Base-by-base conservation (phyloP, 2,888 invertebrate genomes). In the Microchrysa polita region DNA sequence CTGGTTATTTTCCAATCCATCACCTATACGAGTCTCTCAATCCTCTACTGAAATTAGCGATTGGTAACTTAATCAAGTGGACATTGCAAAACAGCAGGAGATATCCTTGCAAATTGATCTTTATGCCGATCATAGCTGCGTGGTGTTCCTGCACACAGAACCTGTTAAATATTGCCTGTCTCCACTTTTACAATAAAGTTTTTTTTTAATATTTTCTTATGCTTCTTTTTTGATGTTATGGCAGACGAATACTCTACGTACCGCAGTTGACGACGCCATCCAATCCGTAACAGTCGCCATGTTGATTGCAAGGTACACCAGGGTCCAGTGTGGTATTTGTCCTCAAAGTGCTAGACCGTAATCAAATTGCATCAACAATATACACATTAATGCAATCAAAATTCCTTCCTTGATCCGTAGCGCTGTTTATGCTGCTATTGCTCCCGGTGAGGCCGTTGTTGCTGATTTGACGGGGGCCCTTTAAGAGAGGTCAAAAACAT, bases 261-360 rank as follows among this genome's bases (percentile, higher is more conserved):
- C 27, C 2, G n/a, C n/a, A 34, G 27, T 34, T 34, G 27, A 34
- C 27, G 27, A n/a, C n/a, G n/a, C n/a, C n/a, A n/a, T n/a, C 27
- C 27, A 34, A 34, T 34, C 7, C 27, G 27, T 7, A 34, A 2
- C 27, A 34, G 55, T 18, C 55, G 55, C 18, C 20, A 55, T 20
- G 18, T 20, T 48, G 27, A 16, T 52, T n/a, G n/a, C 16, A 16
- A 14, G 14, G 52, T 20, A 16, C 10, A 55, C 18, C 16, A 20
- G 10, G 18, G 5, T 5, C 55, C 10, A 20, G 16, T 55, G 55
- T 55, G 55, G 20, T 55, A 55, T 55, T 55, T 55, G 55, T 55
- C 55, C 55, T 55, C 22, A 55, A 55, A 55, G 55, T 55, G 55
- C 55, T 55, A 55, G 55, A 55, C 55, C 55, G 55, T 55, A 55